Percentiles rank a stretch among this genome's conserved stretches.
Evolutionary conservation across 1,140 invertebrate species (phyloP).

Genomic region (Drosophila ironensis): DNA sequence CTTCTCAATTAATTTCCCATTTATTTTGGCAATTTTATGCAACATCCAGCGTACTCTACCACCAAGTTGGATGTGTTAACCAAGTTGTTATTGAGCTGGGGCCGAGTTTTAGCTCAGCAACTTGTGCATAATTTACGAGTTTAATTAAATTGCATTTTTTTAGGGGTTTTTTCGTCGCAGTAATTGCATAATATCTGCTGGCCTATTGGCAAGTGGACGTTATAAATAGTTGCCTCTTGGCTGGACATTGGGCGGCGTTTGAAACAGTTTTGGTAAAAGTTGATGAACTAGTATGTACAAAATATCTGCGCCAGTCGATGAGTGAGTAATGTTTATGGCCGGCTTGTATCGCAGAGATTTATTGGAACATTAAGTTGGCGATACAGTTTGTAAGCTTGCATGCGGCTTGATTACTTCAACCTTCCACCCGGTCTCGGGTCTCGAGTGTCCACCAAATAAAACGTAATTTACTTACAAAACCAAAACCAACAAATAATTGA

Average conservation of each 20-base stretch:
- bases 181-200: slow-evolving; percentile 55
- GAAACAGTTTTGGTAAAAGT: slow-evolving; percentile 1
- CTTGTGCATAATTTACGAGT: slow-evolving; percentile 68
- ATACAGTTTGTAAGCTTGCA: too few species aligned
- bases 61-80: slow-evolving; percentile 52
- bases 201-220: slow-evolving; percentile 18
- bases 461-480: too few species aligned
- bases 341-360: too few species aligned
- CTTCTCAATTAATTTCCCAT: neutral
- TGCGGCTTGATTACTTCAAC: too few species aligned
- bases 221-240: slow-evolving; percentile 15
- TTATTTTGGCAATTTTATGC: neutral
- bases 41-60: slow-evolving; percentile 14
- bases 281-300: neutral
- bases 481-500: slow-evolving; percentile 42
- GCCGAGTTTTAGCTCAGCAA: slow-evolving; percentile 30
- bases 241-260: slow-evolving; percentile 36
- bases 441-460: too few species aligned
- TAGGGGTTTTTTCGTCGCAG: slow-evolving; percentile 9
- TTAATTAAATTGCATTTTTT: slow-evolving; percentile 68
- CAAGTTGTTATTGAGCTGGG: slow-evolving; percentile 67
- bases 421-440: too few species aligned
- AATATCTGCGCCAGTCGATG: too few species aligned
- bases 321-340: neutral
- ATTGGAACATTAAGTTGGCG: too few species aligned